Evolutionary conservation across 2,797 vertebrate species (phyloP).

Genomic region (Aulostomus chinensis): DNA sequence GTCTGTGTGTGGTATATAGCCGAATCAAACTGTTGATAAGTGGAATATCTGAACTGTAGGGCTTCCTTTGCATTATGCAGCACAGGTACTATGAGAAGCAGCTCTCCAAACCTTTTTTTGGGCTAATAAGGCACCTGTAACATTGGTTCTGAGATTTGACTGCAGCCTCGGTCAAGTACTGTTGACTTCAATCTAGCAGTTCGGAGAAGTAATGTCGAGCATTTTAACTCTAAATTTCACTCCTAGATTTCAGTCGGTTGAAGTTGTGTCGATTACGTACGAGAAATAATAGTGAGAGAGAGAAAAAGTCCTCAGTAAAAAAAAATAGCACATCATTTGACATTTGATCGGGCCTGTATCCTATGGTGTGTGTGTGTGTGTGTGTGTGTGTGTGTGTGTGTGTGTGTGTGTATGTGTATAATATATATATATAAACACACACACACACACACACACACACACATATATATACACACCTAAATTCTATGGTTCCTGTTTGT

Average conservation of each 20-base stretch:
- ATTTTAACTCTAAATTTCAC: slow-evolving; percentile 36
- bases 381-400: no score
- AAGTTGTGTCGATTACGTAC: slow-evolving; percentile 33
- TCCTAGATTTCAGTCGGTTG: no score
- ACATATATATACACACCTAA: slow-evolving; percentile 68
- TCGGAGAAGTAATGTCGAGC: slow-evolving; percentile 29
- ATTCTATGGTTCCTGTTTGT: slow-evolving; percentile 70
- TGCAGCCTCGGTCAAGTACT: slow-evolving; percentile 34
- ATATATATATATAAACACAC: no score
- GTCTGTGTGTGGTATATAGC: slow-evolving; percentile 71
- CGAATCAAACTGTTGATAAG: slow-evolving; percentile 78
- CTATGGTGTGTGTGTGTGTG: slow-evolving; percentile 54
- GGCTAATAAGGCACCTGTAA: slow-evolving; percentile 56
- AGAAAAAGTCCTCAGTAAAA: slow-evolving; percentile 52
- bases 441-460: no score
- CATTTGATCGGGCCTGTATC: slow-evolving; percentile 68
- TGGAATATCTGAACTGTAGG: slow-evolving; percentile 83
- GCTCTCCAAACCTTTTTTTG: slow-evolving; percentile 66
- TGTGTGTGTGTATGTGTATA: no score
- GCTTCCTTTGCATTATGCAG: slow-evolving; percentile 87
- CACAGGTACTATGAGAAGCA: slow-evolving; percentile 79
- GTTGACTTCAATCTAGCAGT: slow-evolving; percentile 24
- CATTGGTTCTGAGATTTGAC: slow-evolving; percentile 43
- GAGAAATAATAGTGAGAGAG: slow-evolving; percentile 11
- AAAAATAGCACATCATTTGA: slow-evolving; percentile 68